Conservation (phyloP, 2,113 vertebrate species). For the Oncorhynchus masou region DNA sequence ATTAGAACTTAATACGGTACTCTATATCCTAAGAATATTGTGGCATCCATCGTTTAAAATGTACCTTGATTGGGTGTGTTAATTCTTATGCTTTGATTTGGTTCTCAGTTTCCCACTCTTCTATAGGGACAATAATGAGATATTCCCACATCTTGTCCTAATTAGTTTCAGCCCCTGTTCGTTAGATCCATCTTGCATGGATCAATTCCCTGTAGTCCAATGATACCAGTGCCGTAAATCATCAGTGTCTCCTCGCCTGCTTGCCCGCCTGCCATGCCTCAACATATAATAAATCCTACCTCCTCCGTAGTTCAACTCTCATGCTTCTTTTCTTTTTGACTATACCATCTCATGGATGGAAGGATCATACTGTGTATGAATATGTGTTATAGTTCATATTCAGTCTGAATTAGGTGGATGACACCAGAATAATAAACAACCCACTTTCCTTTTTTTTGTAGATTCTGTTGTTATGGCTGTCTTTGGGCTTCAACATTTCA, state of each 20-base stretch:
- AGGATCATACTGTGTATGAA: neutral
- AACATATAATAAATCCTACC: neutral
- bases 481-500: constrained; percentile 1
- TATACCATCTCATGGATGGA: neutral
- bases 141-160: constrained; percentile 52
- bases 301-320: neutral
- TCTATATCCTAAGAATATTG: constrained; percentile 37
- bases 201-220: constrained; percentile 12
- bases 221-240: neutral
- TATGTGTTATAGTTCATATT: neutral
- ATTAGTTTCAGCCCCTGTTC: constrained; percentile 63
- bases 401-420: neutral
- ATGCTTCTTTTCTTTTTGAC: neutral
- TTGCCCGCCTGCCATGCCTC: constrained; percentile 25
- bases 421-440: neutral
- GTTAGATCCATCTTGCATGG: constrained; percentile 51
- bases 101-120: constrained; percentile 26
- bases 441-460: neutral
- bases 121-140: constrained; percentile 40
- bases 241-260: constrained; percentile 35
- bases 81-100: constrained; percentile 32
- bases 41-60: constrained; percentile 20
- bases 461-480: neutral
- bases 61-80: constrained; percentile 29
- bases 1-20: constrained; percentile 50